Base-by-base conservation (phyloP, 2,888 invertebrate genomes). In the Pachymerium ferrugineum region DNA sequence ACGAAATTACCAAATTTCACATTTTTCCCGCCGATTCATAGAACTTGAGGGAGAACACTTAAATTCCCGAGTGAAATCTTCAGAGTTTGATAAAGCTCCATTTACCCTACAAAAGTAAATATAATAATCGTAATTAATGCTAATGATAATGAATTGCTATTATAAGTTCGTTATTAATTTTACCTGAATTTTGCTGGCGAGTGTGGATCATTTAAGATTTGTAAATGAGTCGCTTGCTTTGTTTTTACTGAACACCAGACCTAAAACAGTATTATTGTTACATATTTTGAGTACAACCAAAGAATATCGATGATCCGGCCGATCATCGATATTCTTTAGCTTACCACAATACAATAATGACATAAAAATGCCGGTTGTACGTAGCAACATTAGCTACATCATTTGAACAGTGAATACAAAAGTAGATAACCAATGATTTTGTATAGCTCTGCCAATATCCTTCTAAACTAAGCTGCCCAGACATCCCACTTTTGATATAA, bases 191-290 rank as follows among this genome's bases (percentile, higher is more conserved):
- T 89, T 0, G 94, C 90, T 0, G 94, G 92, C 14, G 93, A 90
- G 81, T 97, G 97, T 25, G 94, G 90, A 82, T 97, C 97, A 81
- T 95, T 96, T 80, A 95, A 91, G 78, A 97, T 90, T 82, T 94
- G 91, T 79, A 96, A 87, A 77, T 90, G 83, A 31, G 84, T 88
- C 0, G 93, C 90, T 83, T 95, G 94, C 78, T 92, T 89, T 1
- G 93, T 94, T 80, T 90, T 90, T 0, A 92, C 86, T 5, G 94
- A 92, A 81, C 94, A 94, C 94, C 94, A 94, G 4, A 94, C 93
- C 91, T 90, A 76, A 1, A 78, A 74, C 74, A 75, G 70, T 54
- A 31, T 28, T 14, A 72, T 29, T n/a, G n/a, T n/a, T n/a, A n/a
- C n/a, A n/a, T n/a, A n/a, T n/a, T n/a, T n/a, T n/a, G n/a, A n/a